phyloP scores from a whole-genome alignment of 2,888 invertebrate species.

The Drosophila buzzatii region DNA sequence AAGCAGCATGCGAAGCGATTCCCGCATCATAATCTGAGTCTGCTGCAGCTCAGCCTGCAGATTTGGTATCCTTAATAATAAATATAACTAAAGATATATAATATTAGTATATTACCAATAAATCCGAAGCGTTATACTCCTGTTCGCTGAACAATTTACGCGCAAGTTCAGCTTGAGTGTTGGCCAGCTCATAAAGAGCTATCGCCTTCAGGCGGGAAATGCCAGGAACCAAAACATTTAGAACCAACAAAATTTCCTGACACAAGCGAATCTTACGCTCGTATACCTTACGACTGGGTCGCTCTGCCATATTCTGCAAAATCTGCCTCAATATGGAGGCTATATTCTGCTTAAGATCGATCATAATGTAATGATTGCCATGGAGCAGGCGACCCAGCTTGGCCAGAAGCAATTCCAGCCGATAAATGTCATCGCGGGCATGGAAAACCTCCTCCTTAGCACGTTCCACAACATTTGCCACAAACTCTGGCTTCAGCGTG shows the following conservation, averaged over 20 bases:
- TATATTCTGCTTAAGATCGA: constrained; percentile 90
- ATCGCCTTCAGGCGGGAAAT: constrained; percentile 87
- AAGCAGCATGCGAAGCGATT: constrained; percentile 88
- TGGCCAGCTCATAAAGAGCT: constrained; percentile 91
- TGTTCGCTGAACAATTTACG: constrained; percentile 78
- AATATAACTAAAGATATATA: neutral
- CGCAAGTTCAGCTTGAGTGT: constrained; percentile 87
- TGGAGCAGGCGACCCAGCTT: constrained; percentile 88
- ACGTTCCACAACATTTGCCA: constrained; percentile 85
- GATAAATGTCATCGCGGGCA: constrained; percentile 81
- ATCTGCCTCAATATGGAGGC: constrained; percentile 87
- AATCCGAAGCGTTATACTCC: constrained; percentile 64
- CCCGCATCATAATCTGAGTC: constrained; percentile 88
- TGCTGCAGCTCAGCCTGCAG: constrained; percentile 86
- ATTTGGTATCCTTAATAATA: neutral
- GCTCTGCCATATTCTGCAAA: constrained; percentile 86
- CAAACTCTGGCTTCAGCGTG: constrained; percentile 81
- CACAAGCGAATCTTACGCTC: constrained; percentile 89
- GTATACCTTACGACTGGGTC: constrained; percentile 87
- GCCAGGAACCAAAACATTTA: constrained; percentile 89
- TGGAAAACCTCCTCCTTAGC: constrained; percentile 85
- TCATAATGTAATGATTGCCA: constrained; percentile 89
- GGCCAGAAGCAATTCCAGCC: constrained; percentile 86
- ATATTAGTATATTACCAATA: constrained; percentile 55
- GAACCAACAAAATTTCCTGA: constrained; percentile 88